Evolutionary conservation across 1,140 invertebrate genomes (phyloP).

Genomic region (Drosophila burlai): DNA sequence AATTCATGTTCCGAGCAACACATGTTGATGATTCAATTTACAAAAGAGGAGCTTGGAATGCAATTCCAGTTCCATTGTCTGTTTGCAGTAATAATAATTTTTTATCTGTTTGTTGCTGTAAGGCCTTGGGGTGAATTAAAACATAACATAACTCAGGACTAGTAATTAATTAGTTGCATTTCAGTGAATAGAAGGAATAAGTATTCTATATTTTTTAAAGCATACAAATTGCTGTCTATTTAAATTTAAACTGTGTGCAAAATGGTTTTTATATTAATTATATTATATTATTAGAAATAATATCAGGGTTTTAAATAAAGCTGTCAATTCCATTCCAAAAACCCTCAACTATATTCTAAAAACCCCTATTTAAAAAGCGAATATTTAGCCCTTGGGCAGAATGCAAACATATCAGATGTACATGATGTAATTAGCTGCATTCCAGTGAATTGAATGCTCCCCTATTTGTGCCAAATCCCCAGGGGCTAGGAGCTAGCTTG

Average conservation of each 20-base stretch:
- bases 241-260: background rate
- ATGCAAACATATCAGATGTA: conserved; percentile 11
- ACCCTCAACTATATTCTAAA: background rate
- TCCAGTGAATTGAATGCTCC: conserved; percentile 14
- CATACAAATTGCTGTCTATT: background rate
- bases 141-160: background rate
- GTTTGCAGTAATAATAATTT: background rate
- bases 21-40: background rate
- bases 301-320: too few relatives aligned
- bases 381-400: background rate
- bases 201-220: background rate
- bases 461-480: conserved; percentile 10
- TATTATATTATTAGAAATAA: too few relatives aligned
- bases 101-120: background rate
- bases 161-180: conserved; percentile 24
- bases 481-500: background rate
- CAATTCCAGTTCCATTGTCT: background rate
- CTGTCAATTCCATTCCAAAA: background rate
- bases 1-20: background rate
- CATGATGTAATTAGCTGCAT: conserved; percentile 13
- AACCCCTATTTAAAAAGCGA: background rate
- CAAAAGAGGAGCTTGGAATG: background rate
- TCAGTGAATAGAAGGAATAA: background rate
- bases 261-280: too few relatives aligned
- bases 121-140: background rate